phyloP scores from a whole-genome alignment of 2,888 invertebrate genomes.

The Notocelia uddmanniana region DNA sequence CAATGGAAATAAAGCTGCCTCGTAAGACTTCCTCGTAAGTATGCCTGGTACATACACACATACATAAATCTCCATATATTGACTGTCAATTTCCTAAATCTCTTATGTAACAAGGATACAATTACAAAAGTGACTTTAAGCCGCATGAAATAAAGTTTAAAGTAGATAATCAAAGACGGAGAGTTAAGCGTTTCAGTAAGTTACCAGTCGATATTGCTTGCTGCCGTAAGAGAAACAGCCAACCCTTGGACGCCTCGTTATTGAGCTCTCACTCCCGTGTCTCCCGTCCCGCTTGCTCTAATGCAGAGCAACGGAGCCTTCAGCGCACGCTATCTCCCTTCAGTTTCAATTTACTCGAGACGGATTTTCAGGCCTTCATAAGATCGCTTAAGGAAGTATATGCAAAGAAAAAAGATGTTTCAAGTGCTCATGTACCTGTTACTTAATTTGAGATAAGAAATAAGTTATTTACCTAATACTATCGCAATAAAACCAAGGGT shows the following conservation, averaged over 20 bases:
- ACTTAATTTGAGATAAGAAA: too few species aligned
- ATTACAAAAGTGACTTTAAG: background rate
- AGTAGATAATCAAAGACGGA: background rate
- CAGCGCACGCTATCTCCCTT: constrained; percentile 70
- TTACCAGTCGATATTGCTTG: constrained; percentile 58
- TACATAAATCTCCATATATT: constrained; percentile 84
- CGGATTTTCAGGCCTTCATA: constrained; percentile 83
- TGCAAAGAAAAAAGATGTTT: constrained; percentile 30
- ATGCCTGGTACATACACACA: constrained; percentile 67
- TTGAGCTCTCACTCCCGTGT: constrained; percentile 83
- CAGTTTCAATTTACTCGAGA: constrained; percentile 86
- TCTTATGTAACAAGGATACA: background rate
- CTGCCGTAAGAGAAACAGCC: constrained; percentile 82
- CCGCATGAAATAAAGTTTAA: background rate
- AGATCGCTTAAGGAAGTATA: constrained; percentile 65
- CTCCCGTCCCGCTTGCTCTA: constrained; percentile 64
- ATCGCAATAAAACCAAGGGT: too few species aligned
- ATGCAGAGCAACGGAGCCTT: constrained; percentile 51
- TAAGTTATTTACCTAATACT: background rate
- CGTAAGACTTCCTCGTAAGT: constrained; percentile 72
- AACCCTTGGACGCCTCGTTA: constrained; percentile 86
- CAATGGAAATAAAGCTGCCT: constrained; percentile 73
- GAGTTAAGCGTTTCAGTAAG: constrained; percentile 16
- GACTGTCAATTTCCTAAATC: constrained; percentile 53
- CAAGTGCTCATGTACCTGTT: background rate